Evolutionary conservation across 64 coral and sea anemone genomes (phyloP), one percentile per base, ranked within the genome.

Genomic region (Dendrophyllia cribrosa): DNA sequence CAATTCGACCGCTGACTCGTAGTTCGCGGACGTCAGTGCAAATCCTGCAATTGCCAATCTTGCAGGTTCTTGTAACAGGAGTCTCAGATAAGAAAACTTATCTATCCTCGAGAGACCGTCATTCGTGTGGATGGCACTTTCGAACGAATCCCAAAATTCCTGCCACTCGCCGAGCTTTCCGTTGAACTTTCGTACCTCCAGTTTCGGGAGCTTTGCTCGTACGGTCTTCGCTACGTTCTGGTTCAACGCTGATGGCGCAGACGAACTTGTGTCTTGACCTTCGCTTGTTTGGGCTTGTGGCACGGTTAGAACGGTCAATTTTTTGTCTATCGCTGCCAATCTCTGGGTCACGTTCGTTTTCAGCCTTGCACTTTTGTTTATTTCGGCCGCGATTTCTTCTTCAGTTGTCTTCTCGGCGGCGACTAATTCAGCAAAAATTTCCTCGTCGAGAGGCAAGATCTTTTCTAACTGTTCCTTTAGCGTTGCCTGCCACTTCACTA

Each of bases 1-100:
- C n/a, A n/a, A n/a, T n/a, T n/a, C n/a, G n/a, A n/a, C n/a, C n/a
- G n/a, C n/a, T n/a, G n/a, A n/a, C n/a, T n/a, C n/a, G n/a, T n/a
- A n/a, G n/a, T n/a, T n/a, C n/a, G n/a, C n/a, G n/a, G n/a, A n/a
- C n/a, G n/a, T n/a, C n/a, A n/a, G n/a, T n/a, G n/a, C n/a, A n/a
- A n/a, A n/a, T n/a, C n/a, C n/a, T n/a, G n/a, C n/a, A 48, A 92
- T 92, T 53, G 90, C 72, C 47, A 34, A 75, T 82, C 84, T 92
- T 15, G 90, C 90, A 15, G 78, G 90, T 16, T 59, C 79, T 9
- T n/a, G 47, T 1, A 76, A 20, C 34, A 85, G 61, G 4, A 55
- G 43, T 16, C 69, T 16, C 1, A 92, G 68, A 19, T 75, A 85
- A 2, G 62, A 59, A 10, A 85, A 85, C 24, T 85, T 85, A 26